Evolutionary conservation across 2,888 invertebrate genomes (phyloP), one percentile per base, ranked within the genome.

Genomic region (Nemotelus nigrinus): DNA sequence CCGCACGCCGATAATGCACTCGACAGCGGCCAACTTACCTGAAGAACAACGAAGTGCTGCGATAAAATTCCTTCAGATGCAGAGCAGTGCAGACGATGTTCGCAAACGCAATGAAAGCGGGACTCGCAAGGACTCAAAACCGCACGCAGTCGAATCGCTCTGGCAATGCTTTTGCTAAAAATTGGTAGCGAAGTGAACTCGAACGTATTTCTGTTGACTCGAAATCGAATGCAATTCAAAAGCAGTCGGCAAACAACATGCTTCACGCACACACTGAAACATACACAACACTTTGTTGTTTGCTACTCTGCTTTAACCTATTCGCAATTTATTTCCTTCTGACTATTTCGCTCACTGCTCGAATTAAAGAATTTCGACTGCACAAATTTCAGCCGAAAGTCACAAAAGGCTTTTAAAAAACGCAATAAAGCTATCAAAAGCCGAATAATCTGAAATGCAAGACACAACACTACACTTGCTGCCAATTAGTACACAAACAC

Each of bases 201-300:
- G 25, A 8, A 67, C 67, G 48, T 10, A 63, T 25, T 48, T n/a
- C 48, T 25, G 67, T 3, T 39, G 50, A 48, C 39, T 67, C 41
- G 5, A 7, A 3, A 48, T 25, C 60, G 41, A 7, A 60, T 39
- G 55, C 50, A 8, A 55, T 55, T 53, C 8, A 70, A 55, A 70
- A 70, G 55, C 70, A 70, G 10, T 65, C 65, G 65, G 47, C 65
- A n/a, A 47, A 65, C 25, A 25, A 25, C 65, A 65, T 65, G 45
- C 47, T 65, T 44, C 43, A 65, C 65, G 25, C 65, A 65, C 65
- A 65, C 47, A 45, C 65, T 8, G 5, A 63, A 63, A 6, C 7
- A 39, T 58, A 25, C 58, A 8, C 63, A 10, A 63, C 63, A 63
- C 41, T 43, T 43, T 43, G 6, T 41, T 10, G 2, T 57, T 25